Evolutionary conservation across 2,888 invertebrate species (phyloP), one percentile per base, ranked within the genome.

Genomic region (Patella ulyssiponensis): DNA sequence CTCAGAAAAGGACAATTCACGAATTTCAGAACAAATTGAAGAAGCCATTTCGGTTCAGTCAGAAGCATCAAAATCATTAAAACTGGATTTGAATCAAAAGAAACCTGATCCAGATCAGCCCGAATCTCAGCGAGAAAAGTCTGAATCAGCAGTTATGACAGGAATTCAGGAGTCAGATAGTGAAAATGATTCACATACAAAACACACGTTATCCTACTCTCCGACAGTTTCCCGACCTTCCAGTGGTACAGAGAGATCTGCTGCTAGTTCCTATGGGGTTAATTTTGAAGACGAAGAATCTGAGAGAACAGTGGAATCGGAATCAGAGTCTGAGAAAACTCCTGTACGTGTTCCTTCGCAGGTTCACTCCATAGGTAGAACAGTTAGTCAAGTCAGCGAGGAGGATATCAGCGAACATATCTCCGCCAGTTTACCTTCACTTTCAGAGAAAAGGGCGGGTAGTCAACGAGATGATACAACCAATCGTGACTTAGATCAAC

Each of bases 11-110:
- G 56, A 77, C 14, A 75, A 77, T 23, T 78, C 69, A 3, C 79
- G 79, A 52, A 85, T 87, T n/a, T 86, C 87, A 0, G 88, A 88
- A 72, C 81, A 84, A n/a, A 86, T 88, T 9, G 81, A 85, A 70
- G 86, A 86, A 79, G 79, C 80, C 51, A 54, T 84, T 12, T 82
- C 72, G 82, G 12, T 82, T 80, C 23, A 78, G 69, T 77, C 81
- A 15, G 79, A 71, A 20, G 71, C 77, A 1, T 80, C 83, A 15
- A 82, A 84, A 69, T 77, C 80, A 4, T 77, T 81, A 23, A 81
- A 82, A 71, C 76, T 84, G 20, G 83, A 84, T 75, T 64, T 77
- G 20, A 80, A 77, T 20, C n/a, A 72, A 27, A 9, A 54, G 5
- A 64, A 64, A 23, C 20, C 20, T 12, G 64, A 12, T 11, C 9